A percentile compares a stretch with the other conserved stretches of the same genome.
Conservation (phyloP, 2,113 vertebrate genomes). For the Psephotus haematonotus region DNA sequence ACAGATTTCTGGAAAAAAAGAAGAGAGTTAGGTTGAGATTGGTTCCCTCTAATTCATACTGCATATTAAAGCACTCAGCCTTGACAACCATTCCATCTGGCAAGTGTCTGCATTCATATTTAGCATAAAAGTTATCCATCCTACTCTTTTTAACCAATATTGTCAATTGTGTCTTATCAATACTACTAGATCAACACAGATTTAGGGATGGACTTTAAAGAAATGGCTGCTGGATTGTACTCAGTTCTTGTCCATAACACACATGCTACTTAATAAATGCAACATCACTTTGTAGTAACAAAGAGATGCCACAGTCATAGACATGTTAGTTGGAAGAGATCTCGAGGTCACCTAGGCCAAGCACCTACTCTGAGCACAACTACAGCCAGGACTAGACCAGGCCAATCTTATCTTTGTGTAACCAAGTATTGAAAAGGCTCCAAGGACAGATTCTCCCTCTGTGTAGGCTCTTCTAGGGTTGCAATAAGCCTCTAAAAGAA, state of each 20-base stretch:
- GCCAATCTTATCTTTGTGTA: not conserved
- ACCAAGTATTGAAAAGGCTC: not conserved
- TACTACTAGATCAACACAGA: not conserved
- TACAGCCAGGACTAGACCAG: not conserved
- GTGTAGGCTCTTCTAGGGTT: not conserved
- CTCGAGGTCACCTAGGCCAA: not conserved
- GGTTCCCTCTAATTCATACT: not conserved
- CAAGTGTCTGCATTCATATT: not conserved
- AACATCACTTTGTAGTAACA: not conserved
- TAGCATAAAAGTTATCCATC: not conserved
- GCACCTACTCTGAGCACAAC: not conserved
- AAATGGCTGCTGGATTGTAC: not conserved
- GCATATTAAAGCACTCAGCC: not conserved
- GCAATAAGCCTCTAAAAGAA: not conserved
- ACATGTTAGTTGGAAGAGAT: not conserved
- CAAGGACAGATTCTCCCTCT: not conserved
- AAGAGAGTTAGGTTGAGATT: not conserved
- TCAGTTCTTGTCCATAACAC: not conserved
- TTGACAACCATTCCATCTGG: not conserved
- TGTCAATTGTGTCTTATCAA: not conserved
- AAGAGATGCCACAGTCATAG: not conserved
- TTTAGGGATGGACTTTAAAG: not conserved
- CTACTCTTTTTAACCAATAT: not conserved
- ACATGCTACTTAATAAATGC: not conserved
- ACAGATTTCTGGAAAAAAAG: slow-evolving; percentile 67